Evolutionary conservation across 1,140 invertebrate species (phyloP).

Genomic region (Drosophila lacteicornis): DNA sequence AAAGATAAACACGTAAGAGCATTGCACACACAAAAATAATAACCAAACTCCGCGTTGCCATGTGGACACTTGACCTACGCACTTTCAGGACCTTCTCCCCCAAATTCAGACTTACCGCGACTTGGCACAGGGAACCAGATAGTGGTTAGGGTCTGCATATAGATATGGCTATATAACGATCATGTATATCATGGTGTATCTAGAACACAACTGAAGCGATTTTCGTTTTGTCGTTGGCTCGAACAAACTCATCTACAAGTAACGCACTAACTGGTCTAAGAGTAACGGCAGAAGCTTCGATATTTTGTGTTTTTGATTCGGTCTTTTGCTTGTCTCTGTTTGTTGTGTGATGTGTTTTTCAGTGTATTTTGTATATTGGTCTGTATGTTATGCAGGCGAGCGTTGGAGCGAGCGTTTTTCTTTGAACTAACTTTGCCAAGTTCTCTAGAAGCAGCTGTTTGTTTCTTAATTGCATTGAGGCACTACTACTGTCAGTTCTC

Average conservation of each 20-base stretch:
- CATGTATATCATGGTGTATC: conserved; percentile 47
- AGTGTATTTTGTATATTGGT: conserved; percentile 26
- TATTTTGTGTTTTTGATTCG: conserved; percentile 38
- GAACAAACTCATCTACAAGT: conserved; percentile 78
- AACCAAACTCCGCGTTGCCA: conserved; percentile 53
- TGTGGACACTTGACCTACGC: conserved; percentile 23
- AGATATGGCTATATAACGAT: conserved; percentile 39
- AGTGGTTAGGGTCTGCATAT: conserved; percentile 23
- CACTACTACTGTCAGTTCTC: conserved; percentile 26
- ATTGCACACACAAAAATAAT: conserved; percentile 42
- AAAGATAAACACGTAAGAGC: conserved; percentile 32
- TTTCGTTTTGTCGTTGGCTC: conserved; percentile 53
- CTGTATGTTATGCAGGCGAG: conserved; percentile 45
- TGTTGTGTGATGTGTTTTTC: conserved; percentile 24
- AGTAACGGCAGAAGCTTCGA: conserved; percentile 76
- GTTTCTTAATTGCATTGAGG: conserved; percentile 1
- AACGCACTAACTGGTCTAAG: conserved; percentile 75
- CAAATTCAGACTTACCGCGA: conserved; percentile 71
- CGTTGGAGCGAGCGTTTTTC: conserved; percentile 51
- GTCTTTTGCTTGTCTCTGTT: conserved; percentile 42
- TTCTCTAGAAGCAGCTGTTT: conserved; percentile 53
- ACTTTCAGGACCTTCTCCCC: conserved; percentile 37
- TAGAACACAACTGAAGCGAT: conserved; percentile 75
- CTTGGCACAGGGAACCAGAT: conserved; percentile 51
- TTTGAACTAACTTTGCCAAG: conserved; percentile 45